Evolutionary conservation across 1,140 invertebrate genomes (phyloP).

Genomic region (Drosophila watanabei): DNA sequence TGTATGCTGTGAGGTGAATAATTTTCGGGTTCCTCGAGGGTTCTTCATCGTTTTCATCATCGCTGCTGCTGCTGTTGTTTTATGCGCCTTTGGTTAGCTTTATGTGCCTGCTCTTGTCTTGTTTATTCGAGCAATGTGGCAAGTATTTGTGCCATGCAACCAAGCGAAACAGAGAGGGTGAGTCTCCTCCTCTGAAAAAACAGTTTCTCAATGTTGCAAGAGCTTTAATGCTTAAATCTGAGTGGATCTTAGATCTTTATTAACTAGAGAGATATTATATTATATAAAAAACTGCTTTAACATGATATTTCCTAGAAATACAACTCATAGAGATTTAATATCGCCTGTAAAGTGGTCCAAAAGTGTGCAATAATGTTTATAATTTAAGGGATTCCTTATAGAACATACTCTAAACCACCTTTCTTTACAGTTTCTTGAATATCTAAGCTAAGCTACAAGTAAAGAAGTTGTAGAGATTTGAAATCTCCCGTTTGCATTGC

Average conservation of each 20-base stretch:
- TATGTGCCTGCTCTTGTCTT: slow-evolving; percentile 54
- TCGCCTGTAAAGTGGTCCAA: background rate
- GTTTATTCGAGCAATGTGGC: slow-evolving; percentile 70
- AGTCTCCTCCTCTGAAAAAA: background rate
- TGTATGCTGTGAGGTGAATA: slow-evolving; percentile 16
- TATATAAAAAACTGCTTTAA: background rate
- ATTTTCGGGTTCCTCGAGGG: slow-evolving; percentile 22
- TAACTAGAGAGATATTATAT: too few species aligned
- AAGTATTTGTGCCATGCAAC: slow-evolving; percentile 57
- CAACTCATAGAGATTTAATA: too few species aligned
- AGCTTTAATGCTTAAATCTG: background rate
- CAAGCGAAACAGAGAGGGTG: slow-evolving; percentile 53
- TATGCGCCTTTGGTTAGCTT: slow-evolving; percentile 57
- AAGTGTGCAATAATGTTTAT: background rate
- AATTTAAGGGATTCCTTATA: background rate
- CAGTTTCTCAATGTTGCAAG: too few species aligned
- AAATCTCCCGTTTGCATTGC: too few species aligned
- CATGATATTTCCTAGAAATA: background rate
- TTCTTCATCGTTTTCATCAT: slow-evolving; percentile 14
- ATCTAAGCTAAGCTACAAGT: background rate
- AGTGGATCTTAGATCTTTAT: background rate
- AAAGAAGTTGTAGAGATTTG: too few species aligned
- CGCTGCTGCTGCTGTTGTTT: slow-evolving; percentile 36
- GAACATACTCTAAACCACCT: too few species aligned
- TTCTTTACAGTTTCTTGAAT: background rate